Percentiles rank a stretch among this genome's conserved stretches.
phyloP scores from a whole-genome alignment of 1,140 invertebrate genomes.

The Hestina assimilis region DNA sequence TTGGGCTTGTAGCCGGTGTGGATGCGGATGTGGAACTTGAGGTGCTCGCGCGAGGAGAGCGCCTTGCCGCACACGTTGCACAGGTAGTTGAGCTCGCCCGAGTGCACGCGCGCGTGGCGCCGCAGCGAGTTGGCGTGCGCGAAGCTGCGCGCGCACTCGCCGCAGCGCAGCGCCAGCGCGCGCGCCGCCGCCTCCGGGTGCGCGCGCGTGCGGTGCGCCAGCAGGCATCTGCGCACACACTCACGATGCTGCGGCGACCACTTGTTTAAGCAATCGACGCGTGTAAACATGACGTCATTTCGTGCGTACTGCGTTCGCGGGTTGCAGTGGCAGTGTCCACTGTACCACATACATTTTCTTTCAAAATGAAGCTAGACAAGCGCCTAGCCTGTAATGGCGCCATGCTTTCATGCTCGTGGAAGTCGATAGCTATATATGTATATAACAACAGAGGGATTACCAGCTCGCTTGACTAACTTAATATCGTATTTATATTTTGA shows the following conservation, averaged over 20 bases:
- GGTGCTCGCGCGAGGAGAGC: conserved; percentile 83
- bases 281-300: too few relatives aligned
- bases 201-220: conserved; percentile 53
- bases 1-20: conserved; percentile 87
- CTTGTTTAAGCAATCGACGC: too few relatives aligned
- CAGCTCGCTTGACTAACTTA: too few relatives aligned
- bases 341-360: too few relatives aligned
- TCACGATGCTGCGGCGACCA: background rate
- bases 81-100: conserved; percentile 80
- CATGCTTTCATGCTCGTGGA: too few relatives aligned
- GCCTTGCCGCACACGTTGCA: conserved; percentile 89
- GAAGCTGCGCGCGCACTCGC: conserved; percentile 71
- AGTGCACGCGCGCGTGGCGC: conserved; percentile 81
- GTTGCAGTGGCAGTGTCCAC: too few relatives aligned
- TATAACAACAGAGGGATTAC: too few relatives aligned
- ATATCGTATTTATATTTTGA: too few relatives aligned
- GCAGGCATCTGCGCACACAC: conserved; percentile 45
- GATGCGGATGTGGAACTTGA: conserved; percentile 85
- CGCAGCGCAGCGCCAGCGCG: conserved; percentile 64
- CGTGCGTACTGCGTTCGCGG: too few relatives aligned
- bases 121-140: conserved; percentile 78
- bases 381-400: too few relatives aligned
- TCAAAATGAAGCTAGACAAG: too few relatives aligned
- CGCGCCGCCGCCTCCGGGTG: conserved; percentile 61
- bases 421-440: too few relatives aligned